These are phyloP conservation scores for Xanthorhoe designata DNA, from an alignment of 2,888 invertebrate species.

Conservation along the genomic window DNA sequence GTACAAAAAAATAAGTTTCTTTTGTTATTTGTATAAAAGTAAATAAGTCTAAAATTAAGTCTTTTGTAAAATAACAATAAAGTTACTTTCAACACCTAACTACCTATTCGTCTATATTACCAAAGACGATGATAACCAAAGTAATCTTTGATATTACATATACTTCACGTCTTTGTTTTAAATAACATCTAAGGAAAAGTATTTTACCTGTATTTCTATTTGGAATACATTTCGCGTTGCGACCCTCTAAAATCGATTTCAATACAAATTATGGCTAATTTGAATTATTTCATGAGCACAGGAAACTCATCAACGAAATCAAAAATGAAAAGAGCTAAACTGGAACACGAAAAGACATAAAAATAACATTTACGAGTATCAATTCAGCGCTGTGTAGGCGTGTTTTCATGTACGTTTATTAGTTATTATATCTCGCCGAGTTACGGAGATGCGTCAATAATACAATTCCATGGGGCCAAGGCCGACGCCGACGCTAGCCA, in stretches of 20 bases:
- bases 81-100: too few relatives aligned
- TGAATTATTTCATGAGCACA: conserved; percentile 16
- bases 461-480: conserved; percentile 72
- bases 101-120: background rate
- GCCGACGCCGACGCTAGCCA: conserved; percentile 61
- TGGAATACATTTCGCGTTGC: conserved; percentile 3
- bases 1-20: background rate
- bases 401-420: conserved; percentile 42
- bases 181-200: too few relatives aligned
- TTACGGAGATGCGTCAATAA: conserved; percentile 64
- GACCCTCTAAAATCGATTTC: conserved; percentile 3
- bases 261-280: conserved; percentile 10
- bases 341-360: conserved; percentile 34
- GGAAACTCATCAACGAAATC: conserved; percentile 21
- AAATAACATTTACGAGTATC: conserved; percentile 43
- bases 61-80: background rate
- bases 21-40: background rate
- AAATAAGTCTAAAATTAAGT: background rate
- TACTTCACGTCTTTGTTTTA: too few relatives aligned
- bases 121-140: too few relatives aligned
- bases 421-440: conserved; percentile 45
- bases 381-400: conserved; percentile 41
- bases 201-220: background rate
- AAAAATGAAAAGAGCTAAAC: conserved; percentile 28
- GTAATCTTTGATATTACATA: too few relatives aligned